Conservation (phyloP, 2,888 invertebrate genomes). For the Eurois occulta region DNA sequence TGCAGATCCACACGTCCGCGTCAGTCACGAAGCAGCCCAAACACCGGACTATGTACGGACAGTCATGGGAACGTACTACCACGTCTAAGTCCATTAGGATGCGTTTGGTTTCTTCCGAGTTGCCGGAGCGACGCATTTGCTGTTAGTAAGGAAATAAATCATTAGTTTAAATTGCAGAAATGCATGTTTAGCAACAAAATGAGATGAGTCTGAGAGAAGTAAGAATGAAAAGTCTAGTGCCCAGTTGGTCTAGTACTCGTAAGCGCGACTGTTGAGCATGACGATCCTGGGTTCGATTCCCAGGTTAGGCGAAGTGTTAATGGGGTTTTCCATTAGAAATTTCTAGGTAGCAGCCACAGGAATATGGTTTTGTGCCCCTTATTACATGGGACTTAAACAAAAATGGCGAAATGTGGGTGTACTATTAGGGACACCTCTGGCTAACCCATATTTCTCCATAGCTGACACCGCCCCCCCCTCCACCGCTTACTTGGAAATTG, state of each 20-base stretch:
- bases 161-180: neutral
- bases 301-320: too few species aligned
- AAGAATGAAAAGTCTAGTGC: neutral
- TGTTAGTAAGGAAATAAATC: slow-evolving; percentile 75
- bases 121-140: slow-evolving; percentile 99
- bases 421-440: too few species aligned
- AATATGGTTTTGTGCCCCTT: too few species aligned
- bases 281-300: too few species aligned
- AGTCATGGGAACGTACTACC: slow-evolving; percentile 99
- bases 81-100: slow-evolving; percentile 99
- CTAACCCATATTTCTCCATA: neutral
- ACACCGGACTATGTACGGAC: slow-evolving; percentile 99
- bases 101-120: slow-evolving; percentile 98
- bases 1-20: slow-evolving; percentile 99
- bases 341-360: too few species aligned
- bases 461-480: neutral
- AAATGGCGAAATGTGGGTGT: too few species aligned
- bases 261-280: too few species aligned
- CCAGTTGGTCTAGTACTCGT: too few species aligned
- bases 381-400: too few species aligned
- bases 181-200: neutral
- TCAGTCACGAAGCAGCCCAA: slow-evolving; percentile 99
- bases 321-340: too few species aligned
- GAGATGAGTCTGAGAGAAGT: neutral
- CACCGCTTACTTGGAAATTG: neutral